phyloP scores from a whole-genome alignment of 2,797 vertebrate species.

The Muscicapa striata region DNA sequence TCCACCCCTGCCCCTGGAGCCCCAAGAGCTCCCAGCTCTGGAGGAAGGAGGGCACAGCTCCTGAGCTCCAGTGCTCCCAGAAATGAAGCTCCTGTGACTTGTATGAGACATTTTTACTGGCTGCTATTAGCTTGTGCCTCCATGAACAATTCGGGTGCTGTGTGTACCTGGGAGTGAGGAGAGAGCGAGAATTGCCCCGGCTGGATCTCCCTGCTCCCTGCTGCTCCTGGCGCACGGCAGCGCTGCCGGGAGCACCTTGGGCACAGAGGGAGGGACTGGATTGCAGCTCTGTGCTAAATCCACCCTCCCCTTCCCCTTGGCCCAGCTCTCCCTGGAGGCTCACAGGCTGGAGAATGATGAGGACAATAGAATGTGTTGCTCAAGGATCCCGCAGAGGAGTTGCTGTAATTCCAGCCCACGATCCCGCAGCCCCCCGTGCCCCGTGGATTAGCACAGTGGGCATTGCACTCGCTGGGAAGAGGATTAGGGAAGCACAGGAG shows the following conservation, averaged over 20 bases:
- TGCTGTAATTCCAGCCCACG: slow-evolving; percentile 11
- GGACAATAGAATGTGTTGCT: not conserved
- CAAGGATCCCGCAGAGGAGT: not conserved
- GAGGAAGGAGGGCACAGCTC: not conserved
- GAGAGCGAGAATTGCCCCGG: not conserved
- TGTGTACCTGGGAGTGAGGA: not conserved
- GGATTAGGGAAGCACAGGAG: slow-evolving; percentile 15
- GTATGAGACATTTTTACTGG: not conserved
- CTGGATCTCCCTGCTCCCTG: not conserved
- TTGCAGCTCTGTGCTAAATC: not conserved
- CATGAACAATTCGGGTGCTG: not conserved
- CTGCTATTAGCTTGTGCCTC: not conserved
- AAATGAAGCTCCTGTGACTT: not conserved
- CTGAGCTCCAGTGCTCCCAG: not conserved
- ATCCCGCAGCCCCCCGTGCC: not conserved
- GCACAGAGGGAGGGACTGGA: not conserved
- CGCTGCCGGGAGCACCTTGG: not conserved
- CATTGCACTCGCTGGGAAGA: not conserved
- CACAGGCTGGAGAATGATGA: slow-evolving; percentile 4
- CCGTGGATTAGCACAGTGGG: not conserved
- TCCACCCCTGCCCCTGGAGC: not conserved
- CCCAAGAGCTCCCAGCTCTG: not conserved
- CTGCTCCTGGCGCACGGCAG: not conserved
- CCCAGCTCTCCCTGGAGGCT: not conserved
- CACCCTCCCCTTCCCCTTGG: not conserved